Conservation (phyloP, 2,888 invertebrate genomes). For the Parnassius mnemosyne region DNA sequence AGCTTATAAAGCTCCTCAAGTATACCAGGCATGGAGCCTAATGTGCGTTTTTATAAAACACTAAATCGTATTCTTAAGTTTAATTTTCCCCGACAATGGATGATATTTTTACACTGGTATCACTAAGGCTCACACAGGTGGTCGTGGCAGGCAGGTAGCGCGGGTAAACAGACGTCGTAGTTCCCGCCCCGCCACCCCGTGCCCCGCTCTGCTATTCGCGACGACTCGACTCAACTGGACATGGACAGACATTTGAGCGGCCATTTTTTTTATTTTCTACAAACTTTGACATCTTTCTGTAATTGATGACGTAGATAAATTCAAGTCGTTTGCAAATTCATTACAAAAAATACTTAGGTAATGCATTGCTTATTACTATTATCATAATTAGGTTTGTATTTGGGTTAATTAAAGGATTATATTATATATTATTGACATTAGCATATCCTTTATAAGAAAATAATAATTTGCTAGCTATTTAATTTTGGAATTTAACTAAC, state of each 20-base stretch:
- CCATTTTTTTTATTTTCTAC: constrained; percentile 17
- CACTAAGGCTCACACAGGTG: constrained; percentile 60
- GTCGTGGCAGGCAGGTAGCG: constrained; percentile 45
- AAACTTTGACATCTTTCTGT: constrained; percentile 25
- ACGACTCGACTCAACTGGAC: constrained; percentile 12
- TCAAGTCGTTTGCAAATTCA: background rate
- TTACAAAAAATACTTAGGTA: background rate
- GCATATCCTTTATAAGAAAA: no score
- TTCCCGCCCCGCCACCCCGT: constrained; percentile 21
- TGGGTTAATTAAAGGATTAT: no score
- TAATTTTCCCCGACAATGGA: constrained; percentile 6
- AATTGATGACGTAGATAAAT: constrained; percentile 16
- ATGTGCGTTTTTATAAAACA: no score
- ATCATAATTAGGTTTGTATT: background rate
- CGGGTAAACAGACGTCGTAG: constrained; percentile 28
- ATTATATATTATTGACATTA: no score
- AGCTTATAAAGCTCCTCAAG: no score
- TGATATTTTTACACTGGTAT: constrained; percentile 29
- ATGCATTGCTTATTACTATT: background rate
- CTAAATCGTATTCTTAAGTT: no score
- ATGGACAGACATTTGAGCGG: constrained; percentile 12
- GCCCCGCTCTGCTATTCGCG: constrained; percentile 30
- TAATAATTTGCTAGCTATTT: no score
- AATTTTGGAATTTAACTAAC: no score
- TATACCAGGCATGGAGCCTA: no score